Conservation (phyloP, 2,888 invertebrate genomes). For the Parascotia fuliginaria region DNA sequence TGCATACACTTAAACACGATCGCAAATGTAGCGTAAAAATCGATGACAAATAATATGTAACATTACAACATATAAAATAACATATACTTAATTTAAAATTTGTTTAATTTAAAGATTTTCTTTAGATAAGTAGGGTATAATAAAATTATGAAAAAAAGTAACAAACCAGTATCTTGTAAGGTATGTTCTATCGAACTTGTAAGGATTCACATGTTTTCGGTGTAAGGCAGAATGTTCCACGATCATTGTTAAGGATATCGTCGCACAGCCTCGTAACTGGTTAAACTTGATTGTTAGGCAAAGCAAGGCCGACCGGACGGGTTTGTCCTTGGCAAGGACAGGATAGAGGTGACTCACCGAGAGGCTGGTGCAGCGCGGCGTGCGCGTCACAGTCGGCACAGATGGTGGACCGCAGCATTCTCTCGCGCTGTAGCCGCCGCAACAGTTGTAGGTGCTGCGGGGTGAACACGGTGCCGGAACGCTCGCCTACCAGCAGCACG, state of each 20-base stretch:
- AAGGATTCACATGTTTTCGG: slow-evolving; percentile 53
- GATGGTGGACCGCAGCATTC: slow-evolving; percentile 84
- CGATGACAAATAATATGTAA: background rate
- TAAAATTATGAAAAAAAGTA: no score
- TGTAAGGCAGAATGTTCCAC: slow-evolving; percentile 25
- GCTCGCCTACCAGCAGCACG: slow-evolving; percentile 84
- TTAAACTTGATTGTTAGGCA: slow-evolving; percentile 41
- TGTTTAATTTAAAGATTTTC: no score
- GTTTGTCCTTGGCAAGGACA: slow-evolving; percentile 65
- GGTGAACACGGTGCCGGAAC: slow-evolving; percentile 87
- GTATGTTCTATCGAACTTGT: slow-evolving; percentile 42
- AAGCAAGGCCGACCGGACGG: slow-evolving; percentile 48
- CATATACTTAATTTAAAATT: no score
- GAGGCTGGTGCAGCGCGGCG: slow-evolving; percentile 77
- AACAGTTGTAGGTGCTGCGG: slow-evolving; percentile 88
- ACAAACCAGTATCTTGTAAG: no score
- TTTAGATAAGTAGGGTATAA: no score
- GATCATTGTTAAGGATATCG: slow-evolving; percentile 15
- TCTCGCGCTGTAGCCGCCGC: slow-evolving; percentile 87
- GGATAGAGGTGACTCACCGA: slow-evolving; percentile 73
- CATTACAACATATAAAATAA: background rate
- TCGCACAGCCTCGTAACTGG: slow-evolving; percentile 38
- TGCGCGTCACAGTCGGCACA: slow-evolving; percentile 82
- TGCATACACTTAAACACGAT: slow-evolving; percentile 5
- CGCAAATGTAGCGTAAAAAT: slow-evolving; percentile 8